These are phyloP conservation scores for Bombus fervidus DNA, from an alignment of 1,140 invertebrate genomes.

Conservation along the genomic window DNA sequence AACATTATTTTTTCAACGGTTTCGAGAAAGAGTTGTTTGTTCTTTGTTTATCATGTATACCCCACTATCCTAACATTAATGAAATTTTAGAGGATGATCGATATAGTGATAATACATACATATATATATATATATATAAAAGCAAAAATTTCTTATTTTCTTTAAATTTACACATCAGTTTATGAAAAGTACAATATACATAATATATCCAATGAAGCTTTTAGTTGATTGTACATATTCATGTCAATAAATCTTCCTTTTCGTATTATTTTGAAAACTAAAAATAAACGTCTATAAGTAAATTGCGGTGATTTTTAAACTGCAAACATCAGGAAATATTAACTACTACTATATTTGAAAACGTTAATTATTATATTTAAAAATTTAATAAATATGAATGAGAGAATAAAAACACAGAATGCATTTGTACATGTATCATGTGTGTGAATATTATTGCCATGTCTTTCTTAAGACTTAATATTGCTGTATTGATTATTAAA, in stretches of 20 bases:
- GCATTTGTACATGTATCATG: constrained; percentile 9
- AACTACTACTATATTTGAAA: constrained; percentile 3
- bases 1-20: constrained; percentile 29
- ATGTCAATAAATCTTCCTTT: background rate
- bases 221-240: background rate
- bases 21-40: constrained; percentile 9
- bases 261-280: background rate
- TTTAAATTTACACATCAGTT: constrained; percentile 19
- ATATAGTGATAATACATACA: background rate
- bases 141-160: background rate
- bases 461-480: background rate
- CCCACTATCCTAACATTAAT: background rate
- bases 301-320: constrained; percentile 12
- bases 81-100: background rate
- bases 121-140: background rate
- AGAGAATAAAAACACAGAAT: constrained; percentile 7
- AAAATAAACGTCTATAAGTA: background rate
- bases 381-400: constrained; percentile 17
- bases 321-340: background rate
- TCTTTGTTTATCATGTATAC: constrained; percentile 8
- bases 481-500: background rate
- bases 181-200: background rate
- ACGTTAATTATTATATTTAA: constrained; percentile 7
- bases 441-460: constrained; percentile 37
- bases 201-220: background rate